Evolutionary conservation across 53 echinoderm and acorn worm species (phyloP), one percentile per base, ranked within the genome.

Genomic region (Zoroaster sp.): DNA sequence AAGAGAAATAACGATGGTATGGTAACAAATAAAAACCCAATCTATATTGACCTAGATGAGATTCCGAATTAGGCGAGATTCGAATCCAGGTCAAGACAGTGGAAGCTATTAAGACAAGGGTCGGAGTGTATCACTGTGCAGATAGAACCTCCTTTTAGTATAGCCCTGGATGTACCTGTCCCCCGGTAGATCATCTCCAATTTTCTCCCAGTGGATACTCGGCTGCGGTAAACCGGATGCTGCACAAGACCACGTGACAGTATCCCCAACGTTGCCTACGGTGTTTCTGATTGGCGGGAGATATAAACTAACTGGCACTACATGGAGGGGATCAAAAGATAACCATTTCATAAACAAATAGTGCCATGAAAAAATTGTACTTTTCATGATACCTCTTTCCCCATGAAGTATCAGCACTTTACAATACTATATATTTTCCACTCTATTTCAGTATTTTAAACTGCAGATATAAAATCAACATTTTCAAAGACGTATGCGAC

Each of bases 221-320:
- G 93, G 93, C 65, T 51, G 39, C 8, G 93, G 93, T 18, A 46
- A 72, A 5, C 93, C 93, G 18, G 68, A 86, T 0, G 93, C 93
- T 5, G 87, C 78, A 80, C 93, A 93, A 2, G 71, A 85, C 85
- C 85, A 85, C 49, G 85, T 85, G 49, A 85, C 70, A 5, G 66
- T 45, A n/a, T 85, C 85, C n/a, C 85, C 85, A 6, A 85, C 12
- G 49, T 85, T 71, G 49, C 49, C 70, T 23, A 30, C 18, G 70
- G 71, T 85, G 71, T 51, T 47, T 44, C 70, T 69, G 12, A 47
- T 20, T 3, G 85, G 85, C 8, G 85, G 70, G 34, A 33, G 37
- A 51, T 85, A 85, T 71, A 85, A 66, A 2, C 69, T 85, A n/a
- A 85, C 46, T 23, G 85, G 85, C 21, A 85, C 85, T 85, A 70